Conservation (phyloP, 2,888 invertebrate species). For the Pollenia griseotomentosa region DNA sequence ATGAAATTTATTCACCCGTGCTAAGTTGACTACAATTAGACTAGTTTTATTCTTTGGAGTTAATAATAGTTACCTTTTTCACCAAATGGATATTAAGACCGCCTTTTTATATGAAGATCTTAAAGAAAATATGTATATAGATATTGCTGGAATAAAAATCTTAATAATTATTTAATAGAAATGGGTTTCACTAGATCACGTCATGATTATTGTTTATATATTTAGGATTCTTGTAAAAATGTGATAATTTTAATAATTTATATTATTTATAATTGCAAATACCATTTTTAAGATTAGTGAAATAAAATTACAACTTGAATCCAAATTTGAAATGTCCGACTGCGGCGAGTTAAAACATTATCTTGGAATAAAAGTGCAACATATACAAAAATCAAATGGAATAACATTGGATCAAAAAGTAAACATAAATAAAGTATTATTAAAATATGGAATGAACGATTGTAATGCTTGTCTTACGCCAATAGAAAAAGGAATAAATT, state of each 20-base stretch:
- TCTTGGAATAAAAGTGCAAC: slow-evolving; percentile 18
- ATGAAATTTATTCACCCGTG: slow-evolving; percentile 8
- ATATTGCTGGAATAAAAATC: not conserved
- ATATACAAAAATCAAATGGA: not conserved
- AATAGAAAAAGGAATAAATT: slow-evolving; percentile 13
- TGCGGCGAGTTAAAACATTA: slow-evolving; percentile 15
- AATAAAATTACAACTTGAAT: too few species aligned
- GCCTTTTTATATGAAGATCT: too few species aligned
- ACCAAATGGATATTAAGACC: slow-evolving; percentile 2
- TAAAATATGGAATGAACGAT: slow-evolving; percentile 3
- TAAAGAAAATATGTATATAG: too few species aligned
- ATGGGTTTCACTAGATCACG: too few species aligned
- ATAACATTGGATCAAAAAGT: not conserved
- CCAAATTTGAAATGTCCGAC: slow-evolving; percentile 21
- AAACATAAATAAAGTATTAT: slow-evolving; percentile 8
- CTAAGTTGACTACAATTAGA: slow-evolving; percentile 14
- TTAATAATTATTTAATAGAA: not conserved
- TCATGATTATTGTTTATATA: too few species aligned
- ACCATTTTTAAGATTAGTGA: too few species aligned
- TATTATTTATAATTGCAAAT: not conserved
- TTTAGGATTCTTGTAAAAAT: too few species aligned
- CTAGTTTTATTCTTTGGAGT: not conserved
- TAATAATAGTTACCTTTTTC: slow-evolving; percentile 7
- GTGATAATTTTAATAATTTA: too few species aligned
- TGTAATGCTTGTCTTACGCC: slow-evolving; percentile 22